Evolutionary conservation across 2,797 vertebrate species (phyloP).

Genomic region (Falco peregrinus): DNA sequence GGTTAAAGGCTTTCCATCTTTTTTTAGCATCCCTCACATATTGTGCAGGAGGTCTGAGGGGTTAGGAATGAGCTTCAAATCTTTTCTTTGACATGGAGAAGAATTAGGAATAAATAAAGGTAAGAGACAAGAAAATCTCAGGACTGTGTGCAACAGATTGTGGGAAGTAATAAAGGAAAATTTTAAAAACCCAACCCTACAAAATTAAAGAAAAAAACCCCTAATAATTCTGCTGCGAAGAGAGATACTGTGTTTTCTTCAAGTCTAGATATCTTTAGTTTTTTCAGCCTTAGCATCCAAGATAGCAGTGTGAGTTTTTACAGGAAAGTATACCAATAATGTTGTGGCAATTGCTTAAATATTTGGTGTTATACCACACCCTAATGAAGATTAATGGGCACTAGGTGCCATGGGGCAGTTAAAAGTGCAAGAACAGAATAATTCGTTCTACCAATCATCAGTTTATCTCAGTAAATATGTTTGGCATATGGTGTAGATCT

Average conservation of each 20-base stretch:
- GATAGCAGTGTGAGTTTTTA: neutral
- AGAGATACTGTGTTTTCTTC: neutral
- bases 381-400: neutral
- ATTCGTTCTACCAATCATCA: slow-evolving; percentile 4
- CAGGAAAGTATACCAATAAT: neutral
- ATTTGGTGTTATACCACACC: neutral
- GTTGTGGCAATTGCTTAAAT: neutral
- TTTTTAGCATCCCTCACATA: neutral
- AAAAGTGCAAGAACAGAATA: neutral
- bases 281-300: neutral
- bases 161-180: neutral
- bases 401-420: neutral
- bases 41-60: neutral
- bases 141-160: neutral
- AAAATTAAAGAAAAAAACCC: neutral
- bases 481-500: neutral
- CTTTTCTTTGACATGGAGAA: neutral
- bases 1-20: neutral
- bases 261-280: neutral
- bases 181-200: neutral
- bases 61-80: neutral
- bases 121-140: neutral
- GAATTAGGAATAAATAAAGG: fast-evolving
- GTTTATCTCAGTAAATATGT: neutral
- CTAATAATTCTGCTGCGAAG: neutral